Evolutionary conservation across 2,888 invertebrate genomes (phyloP), one percentile per base, ranked within the genome.

Genomic region (Mongoloraphidia duomilia): DNA sequence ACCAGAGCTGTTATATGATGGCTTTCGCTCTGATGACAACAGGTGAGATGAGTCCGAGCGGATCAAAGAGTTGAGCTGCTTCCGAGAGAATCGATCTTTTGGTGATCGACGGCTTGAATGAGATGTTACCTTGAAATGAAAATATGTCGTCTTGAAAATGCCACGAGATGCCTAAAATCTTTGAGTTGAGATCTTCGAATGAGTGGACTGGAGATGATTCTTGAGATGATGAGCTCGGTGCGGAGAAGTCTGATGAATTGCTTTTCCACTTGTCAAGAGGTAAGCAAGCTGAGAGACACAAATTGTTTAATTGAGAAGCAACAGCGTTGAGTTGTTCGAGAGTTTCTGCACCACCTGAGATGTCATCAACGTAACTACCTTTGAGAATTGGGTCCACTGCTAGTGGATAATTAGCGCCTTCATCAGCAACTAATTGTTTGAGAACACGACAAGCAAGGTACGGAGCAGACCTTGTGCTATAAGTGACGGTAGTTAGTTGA

Each of bases 341-440:
- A 9, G 36, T 49, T 17, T 49, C 46, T 26, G 49, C 50, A 36
- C 54, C 53, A n/a, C 51, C 50, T 3, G 52, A 34, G 2, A 48
- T 41, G 38, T 53, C 52, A 35, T 46, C 54, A 12, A 53, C 50
- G 40, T 53, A 54, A 13, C 50, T 36, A 9, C 50, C 52, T 10
- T 49, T 13, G 3, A 35, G 35, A n/a, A 54, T 6, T 6, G 49
- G 35, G 11, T 33, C 3, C 8, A 41, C 38, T n/a, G 52, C 53
- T 9, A 49, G 43, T 14, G 52, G 52, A 13, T 10, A 44, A 10
- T 34, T 44, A 11, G 13, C 10, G 33, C 44, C 34, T 10, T 34
- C 17, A 11, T 44, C 44, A n/a, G 11, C 34, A 11, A 13, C 44
- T 11, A 44, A 12, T 44, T n/a, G n/a, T n/a, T n/a, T n/a, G n/a